Conservation (phyloP, 2,113 vertebrate species). For the Callipepla squamata region DNA sequence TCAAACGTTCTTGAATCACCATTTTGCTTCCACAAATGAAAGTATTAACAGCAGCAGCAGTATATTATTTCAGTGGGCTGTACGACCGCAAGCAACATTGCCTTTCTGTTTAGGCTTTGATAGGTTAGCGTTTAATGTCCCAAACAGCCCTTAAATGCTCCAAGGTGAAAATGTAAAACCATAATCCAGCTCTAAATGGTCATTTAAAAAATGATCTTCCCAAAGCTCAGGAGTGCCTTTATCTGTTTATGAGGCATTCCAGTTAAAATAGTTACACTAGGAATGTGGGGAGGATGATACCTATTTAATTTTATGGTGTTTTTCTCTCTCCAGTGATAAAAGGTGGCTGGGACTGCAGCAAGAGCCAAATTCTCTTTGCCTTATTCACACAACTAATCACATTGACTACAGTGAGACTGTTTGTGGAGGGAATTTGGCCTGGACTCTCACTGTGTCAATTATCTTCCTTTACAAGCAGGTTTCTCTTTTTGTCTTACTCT, state of each 20-base stretch:
- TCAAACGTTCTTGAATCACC: constrained; percentile 62
- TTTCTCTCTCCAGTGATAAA: constrained; percentile 60
- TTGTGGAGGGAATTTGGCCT: constrained; percentile 70
- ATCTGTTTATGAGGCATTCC: constrained; percentile 75
- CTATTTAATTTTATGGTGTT: constrained; percentile 74
- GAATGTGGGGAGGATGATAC: constrained; percentile 57
- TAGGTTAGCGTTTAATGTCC: constrained; percentile 70
- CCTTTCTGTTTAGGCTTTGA: constrained; percentile 72
- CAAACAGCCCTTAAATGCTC: constrained; percentile 77
- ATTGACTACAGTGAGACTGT: constrained; percentile 52
- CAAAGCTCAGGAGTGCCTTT: constrained; percentile 67
- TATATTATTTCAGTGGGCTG: constrained; percentile 52
- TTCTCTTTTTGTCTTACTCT: neutral
- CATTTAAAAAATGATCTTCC: constrained; percentile 77
- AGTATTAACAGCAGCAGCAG: constrained; percentile 72
- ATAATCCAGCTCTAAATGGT: constrained; percentile 69
- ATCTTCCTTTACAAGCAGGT: constrained; percentile 61
- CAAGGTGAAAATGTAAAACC: constrained; percentile 79
- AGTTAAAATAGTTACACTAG: constrained; percentile 75
- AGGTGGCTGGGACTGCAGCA: constrained; percentile 57
- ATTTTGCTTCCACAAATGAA: constrained; percentile 72
- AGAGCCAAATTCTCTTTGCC: constrained; percentile 51
- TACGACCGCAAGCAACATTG: constrained; percentile 56
- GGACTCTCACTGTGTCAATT: constrained; percentile 66
- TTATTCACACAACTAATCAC: constrained; percentile 62